Percentiles rank a stretch among this genome's conserved stretches.
Conservation (phyloP, 2,888 invertebrate genomes). For the Yponomeuta cagnagella region DNA sequence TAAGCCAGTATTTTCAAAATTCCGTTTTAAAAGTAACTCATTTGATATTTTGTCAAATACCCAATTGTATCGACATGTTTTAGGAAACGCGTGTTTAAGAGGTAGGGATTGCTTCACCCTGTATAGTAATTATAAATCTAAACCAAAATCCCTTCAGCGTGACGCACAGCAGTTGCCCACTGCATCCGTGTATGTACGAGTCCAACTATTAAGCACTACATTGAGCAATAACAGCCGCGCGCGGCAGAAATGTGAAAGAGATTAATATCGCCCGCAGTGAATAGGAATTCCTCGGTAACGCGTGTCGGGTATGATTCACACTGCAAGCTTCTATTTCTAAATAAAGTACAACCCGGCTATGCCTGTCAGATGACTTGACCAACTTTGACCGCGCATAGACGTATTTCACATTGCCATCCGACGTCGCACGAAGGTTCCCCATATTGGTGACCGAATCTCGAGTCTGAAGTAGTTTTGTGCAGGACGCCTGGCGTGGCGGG, state of each 20-base stretch:
- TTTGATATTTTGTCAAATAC: too few species aligned
- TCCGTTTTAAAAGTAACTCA: too few species aligned
- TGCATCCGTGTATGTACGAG: conserved; percentile 31
- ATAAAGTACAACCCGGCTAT: too few species aligned
- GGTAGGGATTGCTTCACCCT: too few species aligned
- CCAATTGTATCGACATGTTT: too few species aligned
- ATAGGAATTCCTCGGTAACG: conserved; percentile 58
- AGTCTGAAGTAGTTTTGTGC: too few species aligned
- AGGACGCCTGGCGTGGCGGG: too few species aligned
- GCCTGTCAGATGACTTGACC: background rate
- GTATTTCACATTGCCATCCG: background rate
- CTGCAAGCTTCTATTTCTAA: conserved; percentile 19
- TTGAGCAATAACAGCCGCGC: conserved; percentile 43
- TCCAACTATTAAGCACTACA: conserved; percentile 45
- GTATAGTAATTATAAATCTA: background rate
- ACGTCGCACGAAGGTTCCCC: background rate
- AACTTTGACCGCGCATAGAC: background rate
- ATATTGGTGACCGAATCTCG: too few species aligned
- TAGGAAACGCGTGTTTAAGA: too few species aligned
- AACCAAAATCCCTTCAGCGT: background rate
- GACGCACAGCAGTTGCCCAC: background rate
- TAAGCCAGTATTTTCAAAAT: too few species aligned
- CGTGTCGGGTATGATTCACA: conserved; percentile 28
- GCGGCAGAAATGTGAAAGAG: conserved; percentile 58
- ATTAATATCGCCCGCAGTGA: conserved; percentile 57